A percentile compares a stretch with the other conserved stretches of the same genome.
Evolutionary conservation across 2,797 vertebrate species (phyloP).

Genomic region (Micropoecilia bifurca): DNA sequence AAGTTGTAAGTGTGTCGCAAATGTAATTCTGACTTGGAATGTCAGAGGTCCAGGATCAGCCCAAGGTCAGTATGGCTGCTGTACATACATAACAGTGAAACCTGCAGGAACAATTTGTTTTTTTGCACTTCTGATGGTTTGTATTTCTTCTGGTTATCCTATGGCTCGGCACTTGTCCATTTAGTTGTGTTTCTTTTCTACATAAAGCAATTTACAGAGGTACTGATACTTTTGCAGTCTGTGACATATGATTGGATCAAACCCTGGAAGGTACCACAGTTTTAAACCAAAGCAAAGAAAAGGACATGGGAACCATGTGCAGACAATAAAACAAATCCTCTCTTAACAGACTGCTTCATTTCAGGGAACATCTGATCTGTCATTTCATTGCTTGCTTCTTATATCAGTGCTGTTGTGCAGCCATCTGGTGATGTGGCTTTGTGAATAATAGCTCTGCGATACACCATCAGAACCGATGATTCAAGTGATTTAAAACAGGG

Average conservation of each 20-base stretch:
- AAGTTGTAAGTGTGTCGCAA: neutral
- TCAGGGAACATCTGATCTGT: conserved; percentile 44
- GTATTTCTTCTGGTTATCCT: neutral
- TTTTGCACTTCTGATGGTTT: neutral
- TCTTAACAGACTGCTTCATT: neutral
- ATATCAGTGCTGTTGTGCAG: conserved; percentile 40
- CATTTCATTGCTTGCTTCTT: conserved; percentile 45
- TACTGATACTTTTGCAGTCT: neutral
- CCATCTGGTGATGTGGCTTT: conserved; percentile 61
- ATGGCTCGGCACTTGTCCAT: neutral
- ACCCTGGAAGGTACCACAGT: neutral
- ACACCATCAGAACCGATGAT: conserved; percentile 44
- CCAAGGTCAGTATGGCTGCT: neutral
- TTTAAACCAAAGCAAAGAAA: neutral
- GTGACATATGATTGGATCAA: conserved; percentile 17
- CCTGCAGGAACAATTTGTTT: neutral
- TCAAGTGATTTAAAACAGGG: conserved; percentile 56
- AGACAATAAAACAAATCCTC: conserved; percentile 6
- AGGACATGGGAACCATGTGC: neutral
- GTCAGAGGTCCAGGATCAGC: neutral
- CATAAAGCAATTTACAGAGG: neutral
- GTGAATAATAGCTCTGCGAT: conserved; percentile 44
- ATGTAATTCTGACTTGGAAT: neutral
- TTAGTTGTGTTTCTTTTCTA: neutral
- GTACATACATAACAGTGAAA: neutral